Percentiles rank a stretch among this genome's conserved stretches.
Evolutionary conservation across 2,113 vertebrate species (phyloP).

Genomic region (Leptocoma aspasia): DNA sequence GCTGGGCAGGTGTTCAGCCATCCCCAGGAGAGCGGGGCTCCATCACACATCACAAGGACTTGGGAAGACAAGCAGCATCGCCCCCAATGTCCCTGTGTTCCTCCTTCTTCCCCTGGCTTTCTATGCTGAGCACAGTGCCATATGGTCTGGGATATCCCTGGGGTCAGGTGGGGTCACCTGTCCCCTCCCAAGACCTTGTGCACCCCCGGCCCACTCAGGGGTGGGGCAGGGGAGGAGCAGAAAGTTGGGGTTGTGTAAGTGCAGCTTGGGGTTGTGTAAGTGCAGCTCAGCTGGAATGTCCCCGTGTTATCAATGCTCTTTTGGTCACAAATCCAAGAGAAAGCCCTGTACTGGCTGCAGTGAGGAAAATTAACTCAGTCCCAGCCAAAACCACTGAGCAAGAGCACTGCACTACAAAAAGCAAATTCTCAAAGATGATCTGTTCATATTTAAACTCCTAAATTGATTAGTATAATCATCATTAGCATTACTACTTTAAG

Average conservation of each 20-base stretch:
- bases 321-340: neutral
- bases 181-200: neutral
- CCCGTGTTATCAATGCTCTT: fast-evolving
- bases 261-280: fast-evolving
- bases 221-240: neutral
- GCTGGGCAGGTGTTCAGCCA: neutral
- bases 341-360: fast-evolving
- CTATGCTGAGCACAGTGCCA: fast-evolving
- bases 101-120: neutral
- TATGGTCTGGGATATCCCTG: neutral
- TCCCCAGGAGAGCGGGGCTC: neutral
- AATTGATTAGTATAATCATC: neutral
- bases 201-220: fast-evolving
- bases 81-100: neutral
- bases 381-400: neutral
- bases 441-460: neutral
- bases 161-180: neutral
- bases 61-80: fast-evolving
- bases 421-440: neutral
- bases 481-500: neutral
- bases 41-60: fast-evolving
- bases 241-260: fast-evolving
- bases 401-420: neutral
- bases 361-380: neutral
- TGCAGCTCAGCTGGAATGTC: neutral